Conservation (phyloP, 2,888 invertebrate genomes). For the Rotaria sp. region DNA sequence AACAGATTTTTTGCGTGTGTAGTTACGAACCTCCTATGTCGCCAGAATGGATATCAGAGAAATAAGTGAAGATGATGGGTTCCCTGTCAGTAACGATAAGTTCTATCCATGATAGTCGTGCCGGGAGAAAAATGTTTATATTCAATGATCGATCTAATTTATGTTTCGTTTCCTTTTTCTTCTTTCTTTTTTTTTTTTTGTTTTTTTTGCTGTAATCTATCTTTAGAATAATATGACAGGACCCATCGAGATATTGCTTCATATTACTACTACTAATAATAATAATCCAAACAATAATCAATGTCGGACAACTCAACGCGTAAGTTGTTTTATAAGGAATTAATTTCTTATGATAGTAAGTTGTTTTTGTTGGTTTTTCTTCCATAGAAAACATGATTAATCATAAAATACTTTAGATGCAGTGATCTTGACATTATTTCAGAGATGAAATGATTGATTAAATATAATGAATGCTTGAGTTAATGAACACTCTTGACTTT, state of each 20-base stretch:
- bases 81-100: not conserved
- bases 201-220: not conserved
- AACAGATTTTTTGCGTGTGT: not conserved
- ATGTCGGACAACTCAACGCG: not conserved
- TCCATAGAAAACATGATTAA: not conserved
- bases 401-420: not conserved
- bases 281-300: not conserved
- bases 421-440: not conserved
- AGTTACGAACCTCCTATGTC: not conserved
- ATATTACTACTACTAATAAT: not conserved
- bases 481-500: not conserved
- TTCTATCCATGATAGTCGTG: not conserved
- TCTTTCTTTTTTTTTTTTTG: too few species aligned
- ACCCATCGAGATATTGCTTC: not conserved
- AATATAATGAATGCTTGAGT: not conserved
- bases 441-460: not conserved
- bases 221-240: constrained; percentile 1
- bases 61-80: not conserved
- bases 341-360: not conserved
- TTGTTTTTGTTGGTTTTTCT: not conserved
- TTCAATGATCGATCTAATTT: not conserved
- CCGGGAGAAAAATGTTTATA: not conserved
- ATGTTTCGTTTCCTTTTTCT: not conserved
- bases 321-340: not conserved
- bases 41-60: not conserved